These are phyloP conservation scores for Coilia nasus DNA, from an alignment of 2,797 vertebrate species.

Conservation along the genomic window DNA sequence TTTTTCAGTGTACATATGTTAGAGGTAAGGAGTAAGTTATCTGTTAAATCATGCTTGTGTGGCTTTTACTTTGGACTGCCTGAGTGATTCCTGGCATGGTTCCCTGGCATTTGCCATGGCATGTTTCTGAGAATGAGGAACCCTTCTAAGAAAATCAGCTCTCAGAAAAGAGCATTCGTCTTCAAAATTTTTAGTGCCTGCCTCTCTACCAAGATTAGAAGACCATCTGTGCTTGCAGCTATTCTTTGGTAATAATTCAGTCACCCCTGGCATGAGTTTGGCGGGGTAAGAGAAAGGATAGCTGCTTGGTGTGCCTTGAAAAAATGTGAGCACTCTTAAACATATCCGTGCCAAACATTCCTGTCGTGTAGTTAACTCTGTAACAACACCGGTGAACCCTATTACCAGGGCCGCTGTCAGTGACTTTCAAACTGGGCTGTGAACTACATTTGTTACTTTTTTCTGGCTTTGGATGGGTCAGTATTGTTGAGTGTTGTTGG, in stretches of 20 bases:
- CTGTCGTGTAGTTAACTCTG: neutral
- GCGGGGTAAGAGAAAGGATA: slow-evolving; percentile 31
- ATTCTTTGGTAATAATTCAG: slow-evolving; percentile 53
- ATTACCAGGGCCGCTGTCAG: neutral
- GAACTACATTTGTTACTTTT: neutral
- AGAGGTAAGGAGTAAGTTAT: neutral
- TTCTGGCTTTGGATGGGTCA: neutral
- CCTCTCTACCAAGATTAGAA: slow-evolving; percentile 46
- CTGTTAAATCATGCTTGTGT: neutral
- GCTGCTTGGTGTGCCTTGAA: slow-evolving; percentile 66
- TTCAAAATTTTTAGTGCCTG: neutral
- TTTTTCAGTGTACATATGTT: neutral
- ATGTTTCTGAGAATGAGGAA: neutral
- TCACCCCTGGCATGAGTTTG: slow-evolving; percentile 33
- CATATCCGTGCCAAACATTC: neutral
- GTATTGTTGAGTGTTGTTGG: neutral
- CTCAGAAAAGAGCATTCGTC: neutral
- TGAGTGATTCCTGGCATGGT: neutral
- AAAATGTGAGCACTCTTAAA: slow-evolving; percentile 55
- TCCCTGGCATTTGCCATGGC: neutral
- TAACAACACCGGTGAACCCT: neutral
- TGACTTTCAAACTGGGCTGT: neutral
- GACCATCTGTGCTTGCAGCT: slow-evolving; percentile 41
- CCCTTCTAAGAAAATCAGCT: no score
- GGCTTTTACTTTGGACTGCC: neutral